Evolutionary conservation across 2,888 invertebrate species (phyloP).

Genomic region (Trichopoda pennipes): DNA sequence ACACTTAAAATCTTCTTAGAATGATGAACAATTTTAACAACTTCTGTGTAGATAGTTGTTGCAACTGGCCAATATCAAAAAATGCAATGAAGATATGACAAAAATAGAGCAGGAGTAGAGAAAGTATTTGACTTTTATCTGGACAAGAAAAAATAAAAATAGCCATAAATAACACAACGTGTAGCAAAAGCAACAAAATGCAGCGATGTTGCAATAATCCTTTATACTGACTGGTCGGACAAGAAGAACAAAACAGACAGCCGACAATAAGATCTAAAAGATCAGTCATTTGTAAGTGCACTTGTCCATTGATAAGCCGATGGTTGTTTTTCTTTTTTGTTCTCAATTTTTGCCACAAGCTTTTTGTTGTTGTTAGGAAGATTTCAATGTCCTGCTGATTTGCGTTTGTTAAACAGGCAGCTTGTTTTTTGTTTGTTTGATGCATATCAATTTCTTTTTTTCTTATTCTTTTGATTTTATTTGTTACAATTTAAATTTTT

Average conservation of each 20-base stretch:
- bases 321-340: slow-evolving; percentile 19
- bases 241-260: neutral
- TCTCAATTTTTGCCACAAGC: slow-evolving; percentile 24
- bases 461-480: slow-evolving; percentile 28
- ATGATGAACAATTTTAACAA: slow-evolving; percentile 37
- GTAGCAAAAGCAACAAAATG: slow-evolving; percentile 37
- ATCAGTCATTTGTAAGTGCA: slow-evolving; percentile 52
- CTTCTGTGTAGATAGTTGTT: neutral
- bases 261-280: neutral
- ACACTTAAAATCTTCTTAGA: slow-evolving; percentile 54
- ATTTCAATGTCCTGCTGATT: slow-evolving; percentile 56
- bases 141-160: neutral
- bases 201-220: slow-evolving; percentile 39
- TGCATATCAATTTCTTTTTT: neutral
- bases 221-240: neutral
- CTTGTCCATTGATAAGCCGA: slow-evolving; percentile 48
- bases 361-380: slow-evolving; percentile 20
- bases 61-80: neutral
- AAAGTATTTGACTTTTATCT: slow-evolving; percentile 19
- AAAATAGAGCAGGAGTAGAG: slow-evolving; percentile 26
- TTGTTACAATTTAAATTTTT: slow-evolving; percentile 64
- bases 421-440: slow-evolving; percentile 13
- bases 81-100: neutral
- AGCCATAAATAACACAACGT: slow-evolving; percentile 60
- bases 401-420: slow-evolving; percentile 28